These are phyloP conservation scores for Mormyrops attenuatus DNA, from an alignment of 2,797 vertebrate species.

Conservation along the genomic window DNA sequence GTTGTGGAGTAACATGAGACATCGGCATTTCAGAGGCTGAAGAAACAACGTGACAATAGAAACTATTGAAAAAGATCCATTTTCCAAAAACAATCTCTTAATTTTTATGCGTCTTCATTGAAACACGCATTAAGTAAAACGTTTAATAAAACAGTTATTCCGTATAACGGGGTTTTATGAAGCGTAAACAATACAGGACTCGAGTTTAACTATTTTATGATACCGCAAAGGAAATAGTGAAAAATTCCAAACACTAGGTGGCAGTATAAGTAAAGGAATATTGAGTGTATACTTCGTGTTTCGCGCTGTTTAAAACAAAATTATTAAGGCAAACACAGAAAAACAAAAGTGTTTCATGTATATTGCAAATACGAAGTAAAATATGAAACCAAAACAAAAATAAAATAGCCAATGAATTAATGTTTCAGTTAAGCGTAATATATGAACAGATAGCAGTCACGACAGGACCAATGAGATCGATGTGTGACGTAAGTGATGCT, in stretches of 20 bases:
- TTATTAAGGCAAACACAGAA: neutral
- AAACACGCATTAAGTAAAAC: neutral
- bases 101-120: neutral
- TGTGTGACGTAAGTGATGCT: neutral
- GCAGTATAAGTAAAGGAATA: slow-evolving; percentile 28
- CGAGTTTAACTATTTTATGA: neutral
- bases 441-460: neutral
- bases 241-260: slow-evolving; percentile 31
- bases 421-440: neutral
- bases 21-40: neutral
- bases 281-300: neutral
- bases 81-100: neutral
- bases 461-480: neutral
- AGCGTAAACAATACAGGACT: neutral
- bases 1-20: neutral
- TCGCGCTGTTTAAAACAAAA: neutral
- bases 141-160: neutral
- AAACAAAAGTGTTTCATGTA: neutral
- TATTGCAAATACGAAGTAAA: neutral
- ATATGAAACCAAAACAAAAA: neutral
- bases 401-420: neutral
- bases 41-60: neutral
- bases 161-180: neutral
- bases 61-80: neutral
- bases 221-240: neutral